Base-by-base conservation (phyloP, 2,888 invertebrate genomes). In the Ophioninae sp. region DNA sequence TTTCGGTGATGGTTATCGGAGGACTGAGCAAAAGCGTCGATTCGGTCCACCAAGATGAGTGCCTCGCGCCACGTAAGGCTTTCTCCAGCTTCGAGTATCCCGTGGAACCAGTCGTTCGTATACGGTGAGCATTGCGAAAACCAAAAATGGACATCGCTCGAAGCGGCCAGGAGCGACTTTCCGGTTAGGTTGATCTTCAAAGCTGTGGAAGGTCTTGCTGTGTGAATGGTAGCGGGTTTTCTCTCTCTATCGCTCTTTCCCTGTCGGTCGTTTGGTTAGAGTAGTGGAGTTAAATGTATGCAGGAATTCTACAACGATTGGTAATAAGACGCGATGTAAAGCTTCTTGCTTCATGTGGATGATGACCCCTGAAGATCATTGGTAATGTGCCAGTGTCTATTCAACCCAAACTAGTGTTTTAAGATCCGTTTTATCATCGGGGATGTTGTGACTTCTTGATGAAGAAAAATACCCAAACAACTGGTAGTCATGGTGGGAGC, bases 401-500 rank as follows among this genome's bases (percentile, higher is more conserved):
- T 51, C 13, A 13, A 6, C 51, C 17, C 17, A 13, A 51, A 51
- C 51, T 2, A 13, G 17, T 10, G 13, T 17, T 17, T 51, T 13
- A 0, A 51, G 51, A 10, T 51, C 51, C 2, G 17, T 13, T 51
- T 13, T 13, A 51, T 51, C 17, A 13, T 51, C 13, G 13, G 51
- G 13, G 0, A 6, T 51, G 17, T 51, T 51, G 2, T 51, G 17
- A 13, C 17, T 3, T 17, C 13, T 51, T 51, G 51, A 17, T 59
- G 59, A 22, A 2, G 22, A 59, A 59, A 59, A 59, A 22, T 2
- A 59, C 22, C 59, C 20, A 59, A 59, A 7, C 20, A 22, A 20
- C 20, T 87, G 87, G 86, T 86, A 85, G 82, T 85, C 82, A 73
- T 85, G 86, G 85, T 83, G 86, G 87, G 86, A 83, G 87, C 86